Base-by-base conservation (phyloP, 2,797 vertebrate species). In the Silurus lanzhouensis region DNA sequence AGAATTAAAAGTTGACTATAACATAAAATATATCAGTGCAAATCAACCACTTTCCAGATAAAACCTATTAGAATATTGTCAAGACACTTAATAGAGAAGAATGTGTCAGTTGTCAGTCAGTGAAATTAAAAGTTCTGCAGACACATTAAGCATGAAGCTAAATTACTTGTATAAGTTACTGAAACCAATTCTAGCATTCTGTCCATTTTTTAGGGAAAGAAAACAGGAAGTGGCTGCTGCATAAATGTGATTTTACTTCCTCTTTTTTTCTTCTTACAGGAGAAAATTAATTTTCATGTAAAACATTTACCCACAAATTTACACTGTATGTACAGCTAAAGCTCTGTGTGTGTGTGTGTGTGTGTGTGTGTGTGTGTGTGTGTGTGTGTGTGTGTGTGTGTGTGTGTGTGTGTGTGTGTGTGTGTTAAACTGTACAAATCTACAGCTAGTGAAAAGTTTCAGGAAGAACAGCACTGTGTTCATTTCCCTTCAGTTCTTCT, bases 161-260 rank as follows among this genome's bases (percentile, higher is more conserved):
- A 27, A 48, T 31, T 71, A 46, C 17, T 60, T 31, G 27, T 27
- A 27, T 1, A 27, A 27, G 27, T 1, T 27, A 27, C 27, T 27
- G 27, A 1, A 27, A 27, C 67, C 31, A 70, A 71, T 17, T 58
- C 20, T 22, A n/a, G n/a, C 81, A 57, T 70, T 82, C 66, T 82
- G 81, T 82, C 81, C 8, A 82, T 82, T 82, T 80, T 14, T 5
- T 48, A 44, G 1, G 19, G 52, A 17, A 14, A 71, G 52, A 71
- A 68, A 82, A 60, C 66, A 71, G 52, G 81, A 82, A 82, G 66
- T 57, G 22, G 27, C 3, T 2, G 55, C 55, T 81, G 80, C 52
- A 82, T 19, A 71, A 70, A 60, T 46, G 66, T 60, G 67, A 14
- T 58, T 15, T 15, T 38, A 71, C 81, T 82, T 82, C 66, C 64